Evolutionary conservation across 2,888 invertebrate species (phyloP), one percentile per base, ranked within the genome.

Genomic region (Zhuqinia jingwanae): DNA sequence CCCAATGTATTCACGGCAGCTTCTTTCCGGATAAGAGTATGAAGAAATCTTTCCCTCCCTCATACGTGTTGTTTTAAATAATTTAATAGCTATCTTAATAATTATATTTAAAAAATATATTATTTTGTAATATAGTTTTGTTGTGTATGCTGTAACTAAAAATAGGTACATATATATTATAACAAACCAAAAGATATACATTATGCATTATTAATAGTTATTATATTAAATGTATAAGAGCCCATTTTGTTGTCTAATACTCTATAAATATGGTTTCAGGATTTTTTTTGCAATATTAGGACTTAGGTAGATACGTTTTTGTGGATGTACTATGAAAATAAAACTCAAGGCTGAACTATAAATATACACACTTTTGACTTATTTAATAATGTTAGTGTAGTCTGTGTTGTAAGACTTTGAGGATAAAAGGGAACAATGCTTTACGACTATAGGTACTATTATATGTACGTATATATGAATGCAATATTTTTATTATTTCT

Each of bases 1-100:
- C 92, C 30, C 90, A 91, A 50, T 90, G 91, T 42, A 91, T 92
- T 73, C 92, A 92, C 87, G 92, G 92, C 15, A 77, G 45, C 22
- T 88, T 85, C 58, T 82, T 85, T 15, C 85, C 85, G 0, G 88
- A 88, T 27, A 85, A 86, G 56, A 47, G 53, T 8, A 88, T 88
- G 85, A 77, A 60, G 20, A 85, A 82, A n/a, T 88, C 82, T 0
- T 86, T 88, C 27, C 88, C 88, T 13, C 58, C 85, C 2, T 82
- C 77, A 5, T 85, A 78, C 45, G 79, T 85, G 30, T 27, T 85
- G n/a, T 88, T 85, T 78, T 88, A 82, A 22, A n/a, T n/a, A n/a
- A n/a, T n/a, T n/a, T n/a, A n/a, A n/a, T n/a, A n/a, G n/a, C n/a
- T n/a, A n/a, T 36, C 8, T 36, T 36, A 36, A 36, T 36, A 36